Conservation (phyloP, 2,113 vertebrate genomes). For the Onychostruthus taczanowskii region DNA sequence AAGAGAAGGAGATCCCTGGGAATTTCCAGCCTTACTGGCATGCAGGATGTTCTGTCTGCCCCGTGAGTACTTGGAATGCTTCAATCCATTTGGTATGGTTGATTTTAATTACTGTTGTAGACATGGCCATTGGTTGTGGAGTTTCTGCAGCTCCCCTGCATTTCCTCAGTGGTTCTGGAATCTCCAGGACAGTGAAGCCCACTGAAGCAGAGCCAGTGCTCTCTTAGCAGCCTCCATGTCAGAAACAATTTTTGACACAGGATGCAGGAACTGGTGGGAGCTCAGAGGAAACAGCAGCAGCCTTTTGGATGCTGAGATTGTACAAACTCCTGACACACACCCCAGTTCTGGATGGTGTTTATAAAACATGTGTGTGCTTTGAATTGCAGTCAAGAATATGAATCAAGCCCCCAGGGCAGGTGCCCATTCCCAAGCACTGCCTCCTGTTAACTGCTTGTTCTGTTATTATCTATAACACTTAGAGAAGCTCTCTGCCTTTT, state of each 20-base stretch:
- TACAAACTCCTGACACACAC: neutral
- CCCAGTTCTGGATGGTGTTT: neutral
- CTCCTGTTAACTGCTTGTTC: neutral
- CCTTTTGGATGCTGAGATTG: neutral
- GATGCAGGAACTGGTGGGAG: neutral
- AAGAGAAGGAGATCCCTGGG: neutral
- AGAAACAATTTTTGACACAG: neutral
- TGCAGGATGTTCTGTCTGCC: neutral
- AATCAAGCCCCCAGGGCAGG: neutral
- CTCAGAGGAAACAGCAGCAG: neutral
- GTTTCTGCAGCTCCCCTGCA: neutral
- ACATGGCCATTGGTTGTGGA: neutral
- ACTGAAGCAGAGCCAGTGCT: neutral
- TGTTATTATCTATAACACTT: neutral
- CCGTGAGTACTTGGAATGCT: neutral
- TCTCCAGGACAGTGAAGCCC: neutral
- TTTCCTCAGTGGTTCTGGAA: neutral
- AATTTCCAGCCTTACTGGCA: neutral
- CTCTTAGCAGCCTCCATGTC: neutral
- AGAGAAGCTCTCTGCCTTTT: neutral
- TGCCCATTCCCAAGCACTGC: neutral
- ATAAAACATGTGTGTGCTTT: neutral
- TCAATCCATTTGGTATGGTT: neutral
- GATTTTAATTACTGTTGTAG: neutral
- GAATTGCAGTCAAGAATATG: neutral